A percentile compares a stretch with the other conserved stretches of the same genome.
Evolutionary conservation across 2,113 vertebrate species (phyloP).

Genomic region (Hippocampus zosterae): DNA sequence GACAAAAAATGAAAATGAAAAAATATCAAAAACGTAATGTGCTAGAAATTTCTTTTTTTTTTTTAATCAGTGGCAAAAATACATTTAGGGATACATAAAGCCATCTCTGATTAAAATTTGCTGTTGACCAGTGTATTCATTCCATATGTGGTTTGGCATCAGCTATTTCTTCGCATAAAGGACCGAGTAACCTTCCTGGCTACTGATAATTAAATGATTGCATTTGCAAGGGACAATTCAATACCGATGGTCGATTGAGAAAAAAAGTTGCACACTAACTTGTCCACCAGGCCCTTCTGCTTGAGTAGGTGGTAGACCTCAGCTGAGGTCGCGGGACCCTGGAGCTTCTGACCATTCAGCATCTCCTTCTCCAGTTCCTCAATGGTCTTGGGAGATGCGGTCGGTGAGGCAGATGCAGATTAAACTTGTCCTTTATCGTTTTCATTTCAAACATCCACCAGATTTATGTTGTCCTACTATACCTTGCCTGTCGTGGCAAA

Average conservation of each 20-base stretch:
- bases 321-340: slow-evolving; percentile 88
- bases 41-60: too few relatives aligned
- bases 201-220: background rate
- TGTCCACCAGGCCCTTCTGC: slow-evolving; percentile 79
- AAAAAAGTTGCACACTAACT: slow-evolving; percentile 72
- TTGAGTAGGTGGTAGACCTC: slow-evolving; percentile 87
- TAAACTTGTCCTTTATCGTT: background rate
- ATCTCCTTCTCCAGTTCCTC: slow-evolving; percentile 93
- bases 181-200: background rate
- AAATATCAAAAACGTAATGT: too few relatives aligned
- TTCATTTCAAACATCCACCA: background rate
- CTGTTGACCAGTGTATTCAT: background rate
- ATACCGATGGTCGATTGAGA: background rate
- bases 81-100: too few relatives aligned
- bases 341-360: slow-evolving; percentile 96
- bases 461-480: background rate
- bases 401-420: background rate
- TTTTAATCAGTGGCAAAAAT: too few relatives aligned
- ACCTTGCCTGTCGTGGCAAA: slow-evolving; percentile 90
- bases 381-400: slow-evolving; percentile 76
- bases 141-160: background rate
- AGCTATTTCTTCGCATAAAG: background rate
- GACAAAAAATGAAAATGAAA: too few relatives aligned
- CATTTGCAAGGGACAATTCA: background rate
- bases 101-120: too few relatives aligned